phyloP scores from a whole-genome alignment of 2,113 vertebrate genomes.

The Rattus norvegicus region GRCr8 NC_086029.1:27268501-27269000 shows the following conservation, averaged over 20 bases:
- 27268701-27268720: not conserved
- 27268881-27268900: not conserved
- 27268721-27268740: not conserved
- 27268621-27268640: not conserved
- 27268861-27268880: not conserved
- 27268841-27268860: no score
- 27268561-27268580: not conserved
- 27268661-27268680: not conserved
- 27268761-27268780: not conserved
- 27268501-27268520: not conserved
- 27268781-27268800: not conserved
- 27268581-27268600: not conserved
- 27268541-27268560: not conserved
- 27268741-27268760: not conserved
- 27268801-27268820: rapidly evolving
- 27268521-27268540: not conserved
- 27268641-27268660: not conserved
- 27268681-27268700: not conserved
- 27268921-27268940: not conserved
- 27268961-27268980: not conserved
- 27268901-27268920: not conserved
- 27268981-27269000: not conserved
- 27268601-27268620: not conserved
- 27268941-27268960: not conserved
- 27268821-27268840: not conserved